Evolutionary conservation across 1,140 invertebrate species (phyloP).

Genomic region (Phocides pigmalion): DNA sequence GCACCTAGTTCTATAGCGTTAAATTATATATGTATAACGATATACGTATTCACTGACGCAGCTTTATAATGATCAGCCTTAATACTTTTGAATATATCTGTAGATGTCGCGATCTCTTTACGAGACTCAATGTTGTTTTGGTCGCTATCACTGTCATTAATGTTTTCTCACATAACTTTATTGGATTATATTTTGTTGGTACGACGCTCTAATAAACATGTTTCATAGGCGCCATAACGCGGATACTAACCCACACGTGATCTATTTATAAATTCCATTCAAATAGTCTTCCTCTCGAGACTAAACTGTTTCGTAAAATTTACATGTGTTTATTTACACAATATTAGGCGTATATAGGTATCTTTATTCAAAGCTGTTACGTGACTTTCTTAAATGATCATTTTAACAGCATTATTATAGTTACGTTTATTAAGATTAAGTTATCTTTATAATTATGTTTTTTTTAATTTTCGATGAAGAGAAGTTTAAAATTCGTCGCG

Average conservation of each 20-base stretch:
- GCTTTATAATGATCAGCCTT: not conserved
- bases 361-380: not conserved
- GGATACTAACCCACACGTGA: slow-evolving; percentile 39
- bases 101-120: not conserved
- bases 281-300: slow-evolving; percentile 40
- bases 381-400: too few relatives aligned
- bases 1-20: not conserved
- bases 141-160: slow-evolving; percentile 17
- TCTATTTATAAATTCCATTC: slow-evolving; percentile 57
- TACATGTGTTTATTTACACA: slow-evolving; percentile 28
- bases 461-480: too few relatives aligned
- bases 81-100: too few relatives aligned
- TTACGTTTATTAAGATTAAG: too few relatives aligned
- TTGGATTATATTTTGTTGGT: slow-evolving; percentile 3
- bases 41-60: not conserved
- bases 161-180: slow-evolving; percentile 4
- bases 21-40: not conserved
- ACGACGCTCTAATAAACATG: slow-evolving; percentile 13
- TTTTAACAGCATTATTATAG: too few relatives aligned
- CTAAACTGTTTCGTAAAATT: slow-evolving; percentile 35
- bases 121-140: not conserved
- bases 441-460: too few relatives aligned
- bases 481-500: too few relatives aligned
- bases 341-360: not conserved
- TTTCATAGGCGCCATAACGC: slow-evolving; percentile 36